phyloP scores from a whole-genome alignment of 2,113 vertebrate genomes.

The Leucopsar rothschildi region DNA sequence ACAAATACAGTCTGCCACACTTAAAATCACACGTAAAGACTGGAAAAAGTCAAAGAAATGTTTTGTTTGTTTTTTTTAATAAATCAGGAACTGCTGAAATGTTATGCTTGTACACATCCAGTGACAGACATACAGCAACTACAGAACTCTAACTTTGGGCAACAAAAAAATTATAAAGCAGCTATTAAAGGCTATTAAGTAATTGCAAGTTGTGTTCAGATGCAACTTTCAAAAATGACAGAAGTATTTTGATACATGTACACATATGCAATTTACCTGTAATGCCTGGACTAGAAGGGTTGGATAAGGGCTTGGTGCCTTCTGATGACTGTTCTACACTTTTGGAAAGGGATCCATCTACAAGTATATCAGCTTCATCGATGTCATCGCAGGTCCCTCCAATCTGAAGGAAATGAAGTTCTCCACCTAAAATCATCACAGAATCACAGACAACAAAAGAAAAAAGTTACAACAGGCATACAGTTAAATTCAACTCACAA shows the following conservation, averaged over 20 bases:
- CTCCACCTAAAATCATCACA: conserved; percentile 82
- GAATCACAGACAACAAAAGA: neutral
- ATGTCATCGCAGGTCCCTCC: conserved; percentile 96
- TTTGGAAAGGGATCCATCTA: conserved; percentile 95
- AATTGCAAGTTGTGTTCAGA: neutral
- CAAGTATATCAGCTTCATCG: conserved; percentile 96
- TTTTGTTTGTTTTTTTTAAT: neutral
- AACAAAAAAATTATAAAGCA: neutral
- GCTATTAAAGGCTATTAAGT: neutral
- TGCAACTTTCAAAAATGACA: neutral
- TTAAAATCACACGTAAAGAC: neutral
- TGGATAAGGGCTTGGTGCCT: conserved; percentile 90
- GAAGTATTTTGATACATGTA: neutral
- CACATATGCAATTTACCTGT: conserved; percentile 76
- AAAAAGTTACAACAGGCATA: neutral
- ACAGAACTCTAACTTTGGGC: neutral
- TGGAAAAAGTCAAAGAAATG: neutral
- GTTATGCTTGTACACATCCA: neutral
- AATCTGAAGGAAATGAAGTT: conserved; percentile 99
- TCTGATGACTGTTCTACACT: conserved; percentile 88
- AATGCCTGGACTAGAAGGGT: conserved; percentile 95
- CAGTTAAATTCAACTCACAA: neutral
- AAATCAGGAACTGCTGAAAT: neutral
- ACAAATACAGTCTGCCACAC: neutral
- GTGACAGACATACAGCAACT: neutral